These are phyloP conservation scores for Hephaestus fuliginosus DNA, from an alignment of 2,797 vertebrate species.

Conservation along the genomic window DNA sequence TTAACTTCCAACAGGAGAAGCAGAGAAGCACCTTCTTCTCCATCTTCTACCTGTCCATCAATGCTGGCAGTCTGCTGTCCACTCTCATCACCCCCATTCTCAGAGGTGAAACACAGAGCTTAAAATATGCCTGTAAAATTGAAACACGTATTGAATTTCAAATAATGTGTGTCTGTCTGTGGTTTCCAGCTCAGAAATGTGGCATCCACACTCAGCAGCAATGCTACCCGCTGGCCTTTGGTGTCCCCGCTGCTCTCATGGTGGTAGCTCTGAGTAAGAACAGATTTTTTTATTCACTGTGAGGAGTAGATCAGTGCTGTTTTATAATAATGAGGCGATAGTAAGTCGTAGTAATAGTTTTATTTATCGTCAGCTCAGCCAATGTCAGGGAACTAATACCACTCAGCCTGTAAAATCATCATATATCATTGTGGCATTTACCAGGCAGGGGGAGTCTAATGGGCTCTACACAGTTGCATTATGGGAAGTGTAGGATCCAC, in stretches of 20 bases:
- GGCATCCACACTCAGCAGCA: constrained; percentile 87
- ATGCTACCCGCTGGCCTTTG: constrained; percentile 96
- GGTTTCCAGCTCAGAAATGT: constrained; percentile 88
- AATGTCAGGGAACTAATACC: too few species aligned
- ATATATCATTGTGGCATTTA: not conserved
- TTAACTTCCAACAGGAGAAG: constrained; percentile 86
- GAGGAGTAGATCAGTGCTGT: not conserved
- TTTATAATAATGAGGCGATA: not conserved
- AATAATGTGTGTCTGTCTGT: constrained; percentile 12
- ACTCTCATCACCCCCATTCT: constrained; percentile 94
- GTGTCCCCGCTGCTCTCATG: constrained; percentile 95
- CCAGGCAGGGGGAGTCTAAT: too few species aligned
- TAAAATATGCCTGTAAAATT: accelerated
- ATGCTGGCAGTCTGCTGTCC: constrained; percentile 95
- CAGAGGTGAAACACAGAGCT: constrained; percentile 83
- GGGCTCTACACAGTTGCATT: not conserved
- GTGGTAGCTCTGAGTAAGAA: constrained; percentile 89
- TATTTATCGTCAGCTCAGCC: not conserved
- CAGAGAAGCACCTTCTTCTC: constrained; percentile 95
- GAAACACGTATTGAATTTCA: not conserved
- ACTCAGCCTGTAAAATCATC: not conserved
- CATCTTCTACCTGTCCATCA: constrained; percentile 96
- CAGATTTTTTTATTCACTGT: not conserved
- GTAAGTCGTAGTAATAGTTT: not conserved
- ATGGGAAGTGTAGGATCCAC: not conserved